phyloP scores from a whole-genome alignment of 2,113 vertebrate species.

The Plecotus auritus region DNA sequence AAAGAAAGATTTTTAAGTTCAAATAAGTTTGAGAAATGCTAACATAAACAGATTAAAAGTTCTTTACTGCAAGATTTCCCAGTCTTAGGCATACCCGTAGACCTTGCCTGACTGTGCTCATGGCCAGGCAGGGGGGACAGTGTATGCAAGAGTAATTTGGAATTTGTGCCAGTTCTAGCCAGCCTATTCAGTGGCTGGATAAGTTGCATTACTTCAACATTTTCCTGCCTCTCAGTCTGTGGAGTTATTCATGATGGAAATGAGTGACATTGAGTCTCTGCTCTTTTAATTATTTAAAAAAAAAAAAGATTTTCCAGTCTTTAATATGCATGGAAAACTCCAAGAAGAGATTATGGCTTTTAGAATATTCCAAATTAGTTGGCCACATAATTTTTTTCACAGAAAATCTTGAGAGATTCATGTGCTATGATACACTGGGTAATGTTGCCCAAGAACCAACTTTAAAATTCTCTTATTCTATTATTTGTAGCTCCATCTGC shows the following conservation, averaged over 20 bases:
- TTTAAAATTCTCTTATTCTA: conserved; percentile 31
- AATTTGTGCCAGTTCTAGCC: not conserved
- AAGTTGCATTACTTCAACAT: conserved; percentile 47
- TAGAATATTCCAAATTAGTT: conserved; percentile 16
- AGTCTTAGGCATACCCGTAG: conserved; percentile 66
- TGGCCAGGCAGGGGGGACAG: conserved; percentile 70
- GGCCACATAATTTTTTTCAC: not conserved
- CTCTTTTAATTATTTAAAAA: not conserved
- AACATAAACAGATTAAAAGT: not conserved
- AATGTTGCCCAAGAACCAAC: not conserved
- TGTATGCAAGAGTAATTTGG: conserved; percentile 67
- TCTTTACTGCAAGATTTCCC: not conserved
- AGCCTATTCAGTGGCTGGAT: conserved; percentile 36
- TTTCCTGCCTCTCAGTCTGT: not conserved
- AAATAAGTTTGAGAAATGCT: conserved; percentile 21
- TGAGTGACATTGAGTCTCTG: not conserved
- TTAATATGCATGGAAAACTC: conserved; percentile 13
- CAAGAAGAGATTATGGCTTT: not conserved
- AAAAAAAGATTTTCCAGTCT: not conserved
- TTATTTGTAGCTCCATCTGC: conserved; percentile 81
- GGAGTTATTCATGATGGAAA: not conserved
- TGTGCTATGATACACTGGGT: not conserved
- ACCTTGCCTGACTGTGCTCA: conserved; percentile 60
- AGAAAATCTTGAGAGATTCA: conserved; percentile 7
- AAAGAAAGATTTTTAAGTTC: not conserved